Conservation (phyloP, 2,797 vertebrate species). For the Lacerta viridis region DNA sequence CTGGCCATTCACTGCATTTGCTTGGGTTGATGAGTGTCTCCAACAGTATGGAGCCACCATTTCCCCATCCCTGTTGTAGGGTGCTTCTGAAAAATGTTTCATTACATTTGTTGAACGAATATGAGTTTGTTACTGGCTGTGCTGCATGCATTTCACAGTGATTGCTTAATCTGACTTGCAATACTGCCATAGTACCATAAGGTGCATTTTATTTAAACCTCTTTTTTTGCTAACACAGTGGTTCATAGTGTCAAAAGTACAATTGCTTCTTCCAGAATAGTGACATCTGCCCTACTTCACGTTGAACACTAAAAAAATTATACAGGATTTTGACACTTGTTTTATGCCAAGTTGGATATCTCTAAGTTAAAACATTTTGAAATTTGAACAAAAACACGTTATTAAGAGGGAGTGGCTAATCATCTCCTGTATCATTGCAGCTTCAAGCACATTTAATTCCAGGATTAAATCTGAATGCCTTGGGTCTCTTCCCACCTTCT, state of each 20-base stretch:
- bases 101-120: not conserved
- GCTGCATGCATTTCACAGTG: not conserved
- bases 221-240: not conserved
- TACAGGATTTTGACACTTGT: not conserved
- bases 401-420: conserved; percentile 49
- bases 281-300: not conserved
- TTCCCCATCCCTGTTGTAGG: not conserved
- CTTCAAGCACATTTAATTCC: conserved; percentile 99
- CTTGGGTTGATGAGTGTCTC: no score
- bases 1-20: no score
- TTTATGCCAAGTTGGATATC: not conserved
- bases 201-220: not conserved
- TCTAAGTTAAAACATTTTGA: not conserved
- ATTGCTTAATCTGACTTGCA: not conserved
- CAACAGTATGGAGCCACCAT: no score
- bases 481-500: conserved; percentile 95
- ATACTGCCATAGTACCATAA: not conserved
- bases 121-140: not conserved
- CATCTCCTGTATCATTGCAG: conserved; percentile 79
- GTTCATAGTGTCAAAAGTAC: not conserved
- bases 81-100: not conserved
- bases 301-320: not conserved
- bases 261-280: not conserved
- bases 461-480: conserved; percentile 96
- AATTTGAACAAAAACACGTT: not conserved